These are phyloP conservation scores for Taenaris catops DNA, from an alignment of 2,888 invertebrate genomes.

Conservation along the genomic window DNA sequence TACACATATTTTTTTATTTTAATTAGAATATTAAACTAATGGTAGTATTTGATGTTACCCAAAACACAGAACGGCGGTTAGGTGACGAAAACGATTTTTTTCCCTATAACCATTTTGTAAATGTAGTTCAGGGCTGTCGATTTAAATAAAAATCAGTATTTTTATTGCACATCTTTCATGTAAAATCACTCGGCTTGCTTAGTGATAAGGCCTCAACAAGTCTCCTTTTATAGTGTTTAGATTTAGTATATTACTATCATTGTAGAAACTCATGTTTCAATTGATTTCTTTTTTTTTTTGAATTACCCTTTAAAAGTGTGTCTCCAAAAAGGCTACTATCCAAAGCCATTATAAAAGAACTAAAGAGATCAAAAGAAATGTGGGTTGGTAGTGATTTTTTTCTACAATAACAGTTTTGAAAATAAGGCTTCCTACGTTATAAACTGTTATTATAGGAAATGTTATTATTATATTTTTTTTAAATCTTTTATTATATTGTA, in stretches of 20 bases:
- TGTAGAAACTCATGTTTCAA: constrained; percentile 22
- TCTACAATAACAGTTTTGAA: constrained; percentile 59
- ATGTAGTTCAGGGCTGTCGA: constrained; percentile 14
- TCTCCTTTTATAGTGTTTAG: constrained; percentile 32
- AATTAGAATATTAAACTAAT: constrained; percentile 1
- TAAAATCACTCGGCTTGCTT: constrained; percentile 29
- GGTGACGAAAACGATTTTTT: too few species aligned
- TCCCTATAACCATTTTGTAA: too few species aligned
- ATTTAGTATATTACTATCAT: constrained; percentile 35
- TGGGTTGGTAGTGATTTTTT: constrained; percentile 33
- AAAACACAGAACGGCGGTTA: constrained; percentile 1
- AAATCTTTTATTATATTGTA: constrained; percentile 46
- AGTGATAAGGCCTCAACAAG: constrained; percentile 37
- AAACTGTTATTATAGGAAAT: constrained; percentile 40
- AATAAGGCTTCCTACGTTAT: constrained; percentile 27
- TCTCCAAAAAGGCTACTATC: constrained; percentile 4
- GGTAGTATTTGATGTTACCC: constrained; percentile 7
- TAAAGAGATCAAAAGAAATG: constrained; percentile 30
- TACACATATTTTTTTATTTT: not conserved
- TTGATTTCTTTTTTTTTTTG: constrained; percentile 22
- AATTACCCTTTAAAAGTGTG: too few species aligned
- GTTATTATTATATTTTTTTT: constrained; percentile 48
- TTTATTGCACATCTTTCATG: constrained; percentile 15
- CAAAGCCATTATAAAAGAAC: constrained; percentile 4
- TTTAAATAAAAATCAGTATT: constrained; percentile 14